Evolutionary conservation across 2,797 vertebrate species (phyloP), one percentile per base, ranked within the genome.

Genomic region (Aphelocoma californica): DNA sequence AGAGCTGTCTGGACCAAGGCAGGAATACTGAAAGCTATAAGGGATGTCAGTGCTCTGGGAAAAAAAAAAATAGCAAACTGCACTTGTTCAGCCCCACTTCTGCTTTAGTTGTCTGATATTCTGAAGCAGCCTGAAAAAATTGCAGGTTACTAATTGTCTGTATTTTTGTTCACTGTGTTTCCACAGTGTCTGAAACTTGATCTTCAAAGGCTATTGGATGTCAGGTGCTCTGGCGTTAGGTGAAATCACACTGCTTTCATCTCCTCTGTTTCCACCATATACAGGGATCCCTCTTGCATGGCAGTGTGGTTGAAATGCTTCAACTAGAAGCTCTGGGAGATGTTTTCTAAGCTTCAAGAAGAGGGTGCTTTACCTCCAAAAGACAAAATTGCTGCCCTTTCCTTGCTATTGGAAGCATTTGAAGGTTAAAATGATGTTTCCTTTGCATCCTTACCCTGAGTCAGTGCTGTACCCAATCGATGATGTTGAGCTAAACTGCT

Each of bases 401-500:
- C 40, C 45, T 50, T 91, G 26, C 45, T 53, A 19, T 7, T 42
- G 72, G 45, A 67, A 88, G 32, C 1, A 7, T 17, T 25, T 36
- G n/a, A 42, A 71, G 18, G 26, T 26, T 81, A 64, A 65, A 67
- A 38, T 10, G 6, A 53, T 2, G 3, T 80, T 80, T 87, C 28
- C 21, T 31, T 48, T 2, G 0, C 26, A n/a, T 45, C 23, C 32
- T 85, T 56, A 61, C 38, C 23, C 34, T 3, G 2, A 25, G 42
- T 10, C 34, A 38, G 9, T 17, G 45, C 20, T 17, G 29, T 18
- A 44, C 44, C 20, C 20, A 54, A 6, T 7, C 0, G 0, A 64
- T 47, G 36, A 69, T 7, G 7, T 18, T 81, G 47, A 36, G 32
- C 29, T 72, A 5, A 34, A 14, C 31, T 57, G 18, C 66, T 48